These are phyloP conservation scores for Panthera uncia DNA, from an alignment of 2,113 vertebrate species.

Conservation along the genomic window DNA sequence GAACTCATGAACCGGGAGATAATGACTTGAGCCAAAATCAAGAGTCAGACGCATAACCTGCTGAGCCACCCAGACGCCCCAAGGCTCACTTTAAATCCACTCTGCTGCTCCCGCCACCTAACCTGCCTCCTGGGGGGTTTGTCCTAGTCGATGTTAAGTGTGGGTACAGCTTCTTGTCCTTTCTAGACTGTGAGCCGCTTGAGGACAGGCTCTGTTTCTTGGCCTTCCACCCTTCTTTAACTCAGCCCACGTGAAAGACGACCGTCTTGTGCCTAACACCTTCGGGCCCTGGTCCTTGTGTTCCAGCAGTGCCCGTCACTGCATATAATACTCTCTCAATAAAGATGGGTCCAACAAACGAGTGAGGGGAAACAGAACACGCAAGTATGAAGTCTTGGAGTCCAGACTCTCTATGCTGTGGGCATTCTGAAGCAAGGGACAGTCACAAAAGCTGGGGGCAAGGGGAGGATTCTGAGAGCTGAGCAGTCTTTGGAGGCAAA, in stretches of 20 bases:
- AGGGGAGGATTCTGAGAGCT: not conserved
- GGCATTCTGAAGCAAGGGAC: not conserved
- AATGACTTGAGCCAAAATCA: too few relatives aligned
- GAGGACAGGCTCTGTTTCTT: not conserved
- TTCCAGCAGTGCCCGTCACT: not conserved
- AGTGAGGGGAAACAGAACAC: not conserved
- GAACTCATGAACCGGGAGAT: too few relatives aligned
- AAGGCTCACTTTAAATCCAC: not conserved
- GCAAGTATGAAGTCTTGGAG: not conserved
- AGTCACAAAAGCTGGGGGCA: not conserved
- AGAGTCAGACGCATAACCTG: too few relatives aligned
- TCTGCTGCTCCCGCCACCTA: accelerated
- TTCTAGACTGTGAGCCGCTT: not conserved
- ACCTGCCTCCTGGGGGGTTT: not conserved
- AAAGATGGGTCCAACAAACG: not conserved
- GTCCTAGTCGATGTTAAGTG: not conserved
- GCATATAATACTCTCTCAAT: not conserved
- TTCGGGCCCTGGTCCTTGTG: not conserved
- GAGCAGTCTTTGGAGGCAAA: not conserved
- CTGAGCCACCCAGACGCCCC: too few relatives aligned
- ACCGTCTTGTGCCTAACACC: not conserved
- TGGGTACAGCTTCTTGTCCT: not conserved
- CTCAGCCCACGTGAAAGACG: not conserved
- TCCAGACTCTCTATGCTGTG: not conserved
- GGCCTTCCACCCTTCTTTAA: not conserved